Percentiles rank a stretch among this genome's conserved stretches.
phyloP scores from a whole-genome alignment of 2,797 vertebrate species.

The Sarcoramphus papa region DNA sequence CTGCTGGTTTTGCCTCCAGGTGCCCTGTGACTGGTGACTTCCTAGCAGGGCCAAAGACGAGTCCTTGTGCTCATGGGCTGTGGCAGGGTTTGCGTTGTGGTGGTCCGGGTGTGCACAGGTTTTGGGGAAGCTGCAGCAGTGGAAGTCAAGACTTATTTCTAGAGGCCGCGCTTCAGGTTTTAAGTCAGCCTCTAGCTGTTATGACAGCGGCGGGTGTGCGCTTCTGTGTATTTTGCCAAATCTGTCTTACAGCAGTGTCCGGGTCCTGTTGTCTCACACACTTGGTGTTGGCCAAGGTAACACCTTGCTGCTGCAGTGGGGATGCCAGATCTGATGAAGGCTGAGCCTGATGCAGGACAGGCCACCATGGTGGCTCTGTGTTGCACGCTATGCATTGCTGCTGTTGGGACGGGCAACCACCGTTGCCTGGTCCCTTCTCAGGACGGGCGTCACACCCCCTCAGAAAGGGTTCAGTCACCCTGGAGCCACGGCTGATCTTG shows the following conservation, averaged over 20 bases:
- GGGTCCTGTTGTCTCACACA: neutral
- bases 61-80: neutral
- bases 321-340: neutral
- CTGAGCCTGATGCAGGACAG: neutral
- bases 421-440: accelerated
- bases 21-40: neutral
- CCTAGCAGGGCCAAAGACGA: neutral
- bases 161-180: neutral
- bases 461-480: neutral
- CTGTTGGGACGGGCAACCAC: neutral
- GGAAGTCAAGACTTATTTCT: neutral
- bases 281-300: neutral
- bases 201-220: accelerated
- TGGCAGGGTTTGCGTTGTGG: neutral
- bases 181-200: neutral
- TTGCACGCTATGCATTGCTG: accelerated
- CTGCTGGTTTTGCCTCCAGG: neutral
- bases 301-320: accelerated
- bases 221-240: neutral
- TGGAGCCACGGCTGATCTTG: neutral
- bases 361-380: neutral
- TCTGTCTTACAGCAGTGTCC: neutral
- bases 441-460: neutral
- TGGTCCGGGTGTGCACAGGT: neutral
- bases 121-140: neutral